Evolutionary conservation across 2,797 vertebrate genomes (phyloP), one percentile per base, ranked within the genome.

Genomic region (Artibeus lituratus): DNA sequence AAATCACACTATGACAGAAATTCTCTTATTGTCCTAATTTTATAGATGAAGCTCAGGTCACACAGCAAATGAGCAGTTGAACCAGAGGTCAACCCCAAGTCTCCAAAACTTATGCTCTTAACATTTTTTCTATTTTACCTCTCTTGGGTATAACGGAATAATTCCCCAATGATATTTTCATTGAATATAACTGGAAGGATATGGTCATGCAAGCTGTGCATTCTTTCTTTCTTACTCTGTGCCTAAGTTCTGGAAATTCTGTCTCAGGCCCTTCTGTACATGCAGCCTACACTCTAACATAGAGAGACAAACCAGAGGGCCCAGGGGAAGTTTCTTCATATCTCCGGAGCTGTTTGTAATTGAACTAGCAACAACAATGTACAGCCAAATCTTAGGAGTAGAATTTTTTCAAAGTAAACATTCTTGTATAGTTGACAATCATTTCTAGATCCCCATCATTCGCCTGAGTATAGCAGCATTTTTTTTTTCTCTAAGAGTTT

Each of bases 11-110:
- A 1, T 49, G 51, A 84, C 29, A 22, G 35, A 87, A 81, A 16
- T 88, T 82, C 55, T 93, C 6, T 77, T 22, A 42, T 51, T 51
- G n/a, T 80, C 72, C 77, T 77, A 26, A 92, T 69, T 88, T 95
- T 59, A 57, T 49, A 77, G n/a, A 35, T 77, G 70, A 92, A 70
- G 35, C 42, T 85, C 69, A 85, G 19, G 42, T 81, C 18, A 10
- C 37, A 84, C 11, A 77, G 70, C 18, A 10, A 81, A 67, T 10
- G 22, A 86, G 10, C 12, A 39, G 22, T 37, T 80, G 21, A 81
- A 37, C 69, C 35, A 12, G 32, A 10, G 80, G 44, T 26, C 29
- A 49, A 35, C 42, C 3, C 10, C 14, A 76, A 22, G 1, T 78
- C 53, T 83, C 93, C 76, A 65, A 77, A 84, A 35, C 5, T 73